Evolutionary conservation across 2,113 vertebrate species (phyloP).

Genomic region (Chlamydotis undulata): DNA sequence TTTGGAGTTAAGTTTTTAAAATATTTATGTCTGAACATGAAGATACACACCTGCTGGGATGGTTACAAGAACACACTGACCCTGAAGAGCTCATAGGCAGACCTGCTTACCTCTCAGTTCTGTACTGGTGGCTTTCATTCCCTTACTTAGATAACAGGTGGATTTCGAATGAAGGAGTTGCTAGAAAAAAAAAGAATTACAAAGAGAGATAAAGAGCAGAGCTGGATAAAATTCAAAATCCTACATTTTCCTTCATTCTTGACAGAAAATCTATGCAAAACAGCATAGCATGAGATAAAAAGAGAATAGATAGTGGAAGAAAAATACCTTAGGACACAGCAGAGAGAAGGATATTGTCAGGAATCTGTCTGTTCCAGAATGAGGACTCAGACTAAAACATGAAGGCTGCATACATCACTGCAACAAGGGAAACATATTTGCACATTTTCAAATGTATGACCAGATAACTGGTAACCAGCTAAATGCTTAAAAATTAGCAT

Average conservation of each 20-base stretch:
- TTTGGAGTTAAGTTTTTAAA: background rate
- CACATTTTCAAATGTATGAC: background rate
- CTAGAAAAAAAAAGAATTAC: background rate
- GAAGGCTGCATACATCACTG: background rate
- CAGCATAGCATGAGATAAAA: background rate
- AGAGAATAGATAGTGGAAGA: background rate
- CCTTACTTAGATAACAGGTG: background rate
- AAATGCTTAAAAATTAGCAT: background rate
- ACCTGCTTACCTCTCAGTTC: background rate
- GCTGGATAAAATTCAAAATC: background rate
- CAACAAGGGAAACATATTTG: background rate
- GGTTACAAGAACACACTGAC: background rate
- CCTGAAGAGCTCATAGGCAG: background rate
- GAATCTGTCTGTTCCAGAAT: background rate
- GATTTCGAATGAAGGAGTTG: background rate
- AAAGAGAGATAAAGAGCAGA: background rate
- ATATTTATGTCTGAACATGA: background rate
- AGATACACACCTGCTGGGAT: background rate
- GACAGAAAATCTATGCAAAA: constrained; percentile 19
- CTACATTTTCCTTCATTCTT: background rate
- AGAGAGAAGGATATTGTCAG: background rate
- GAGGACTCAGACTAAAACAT: background rate
- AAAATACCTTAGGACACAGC: background rate
- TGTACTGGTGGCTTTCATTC: background rate
- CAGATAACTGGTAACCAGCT: background rate